Evolutionary conservation across 2,888 invertebrate species (phyloP).

Genomic region (Agonopterix alstromeriana): DNA sequence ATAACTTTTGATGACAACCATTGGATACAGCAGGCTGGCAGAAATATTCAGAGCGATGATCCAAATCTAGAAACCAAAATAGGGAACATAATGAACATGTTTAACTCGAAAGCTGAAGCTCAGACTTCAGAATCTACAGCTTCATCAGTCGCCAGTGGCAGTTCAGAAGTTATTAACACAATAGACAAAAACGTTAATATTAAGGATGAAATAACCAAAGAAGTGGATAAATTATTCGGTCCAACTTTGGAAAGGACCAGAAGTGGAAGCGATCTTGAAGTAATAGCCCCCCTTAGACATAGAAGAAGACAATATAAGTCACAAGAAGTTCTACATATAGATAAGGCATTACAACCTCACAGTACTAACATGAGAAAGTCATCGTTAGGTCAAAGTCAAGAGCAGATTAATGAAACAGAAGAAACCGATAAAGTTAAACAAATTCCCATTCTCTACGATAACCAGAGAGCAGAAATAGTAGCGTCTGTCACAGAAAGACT

Average conservation of each 20-base stretch:
- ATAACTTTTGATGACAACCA: slow-evolving; percentile 48
- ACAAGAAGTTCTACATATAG: slow-evolving; percentile 57
- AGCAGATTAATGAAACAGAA: slow-evolving; percentile 24
- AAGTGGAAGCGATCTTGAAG: slow-evolving; percentile 60
- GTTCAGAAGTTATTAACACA: slow-evolving; percentile 48
- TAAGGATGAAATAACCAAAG: slow-evolving; percentile 49
- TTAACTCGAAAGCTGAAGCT: slow-evolving; percentile 38
- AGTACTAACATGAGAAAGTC: neutral
- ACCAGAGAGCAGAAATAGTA: slow-evolving; percentile 81
- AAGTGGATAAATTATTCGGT: slow-evolving; percentile 60
- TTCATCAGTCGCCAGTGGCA: slow-evolving; percentile 49
- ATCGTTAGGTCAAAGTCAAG: slow-evolving; percentile 20
- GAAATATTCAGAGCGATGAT: slow-evolving; percentile 8
- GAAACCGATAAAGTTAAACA: slow-evolving; percentile 27
- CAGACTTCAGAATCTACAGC: slow-evolving; percentile 43
- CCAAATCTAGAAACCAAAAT: slow-evolving; percentile 30
- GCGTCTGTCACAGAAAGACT: slow-evolving; percentile 83
- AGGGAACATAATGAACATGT: slow-evolving; percentile 56
- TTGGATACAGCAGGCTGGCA: slow-evolving; percentile 31
- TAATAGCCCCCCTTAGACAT: slow-evolving; percentile 50
- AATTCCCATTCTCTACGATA: slow-evolving; percentile 51
- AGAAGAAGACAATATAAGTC: slow-evolving; percentile 63
- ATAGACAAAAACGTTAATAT: slow-evolving; percentile 47
- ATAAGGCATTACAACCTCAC: slow-evolving; percentile 22
- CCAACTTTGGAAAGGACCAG: slow-evolving; percentile 59